Evolutionary conservation across 1,140 invertebrate species (phyloP), one percentile per base, ranked within the genome.

Genomic region (Polypedilum pembai): DNA sequence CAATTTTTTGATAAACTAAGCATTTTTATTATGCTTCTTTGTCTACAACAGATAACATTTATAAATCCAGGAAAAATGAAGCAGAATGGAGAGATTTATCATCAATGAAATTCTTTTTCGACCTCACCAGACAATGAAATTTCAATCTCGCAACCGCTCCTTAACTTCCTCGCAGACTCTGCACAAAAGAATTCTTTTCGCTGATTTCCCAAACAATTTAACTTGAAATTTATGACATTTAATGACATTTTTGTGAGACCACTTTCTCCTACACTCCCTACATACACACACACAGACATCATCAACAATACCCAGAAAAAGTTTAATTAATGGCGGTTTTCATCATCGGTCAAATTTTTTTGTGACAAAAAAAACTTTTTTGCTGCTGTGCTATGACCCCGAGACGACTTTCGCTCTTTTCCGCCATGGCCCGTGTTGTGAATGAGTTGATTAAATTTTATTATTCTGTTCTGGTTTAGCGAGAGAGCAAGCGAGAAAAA

Each of bases 61-160:
- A 56, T 56, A 56, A 69, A 69, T 20, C 65, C 65, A 69, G 65
- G 17, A 69, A 69, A 66, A 69, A 69, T 10, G 65, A 69, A 56
- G 18, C 65, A 69, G 18, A 18, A 69, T 18, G n/a, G 12, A 8
- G 18, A 20, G 3, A 69, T 18, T 18, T 7, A 69, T n/a, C 65
- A 69, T 4, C 4, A n/a, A 4, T 56, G 45, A 56, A n/a, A 56
- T 56, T 33, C 5, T 33, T 33, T 33, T 33, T 33, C 24, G 24
- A 33, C 45, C 12, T 56, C 45, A 56, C 12, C 45, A 56, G 45
- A 56, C 12, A 56, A 12, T n/a, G 45, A 56, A 56, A 56, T 56
- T 33, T 33, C 24, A 33, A 33, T 33, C 24, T 33, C 24, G 5
- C 24, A 33, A 33, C 24, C 24, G 24, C 24, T 33, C 24, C 24